Conservation (phyloP, 2,113 vertebrate genomes). For the Herpetotheres cachinnans region DNA sequence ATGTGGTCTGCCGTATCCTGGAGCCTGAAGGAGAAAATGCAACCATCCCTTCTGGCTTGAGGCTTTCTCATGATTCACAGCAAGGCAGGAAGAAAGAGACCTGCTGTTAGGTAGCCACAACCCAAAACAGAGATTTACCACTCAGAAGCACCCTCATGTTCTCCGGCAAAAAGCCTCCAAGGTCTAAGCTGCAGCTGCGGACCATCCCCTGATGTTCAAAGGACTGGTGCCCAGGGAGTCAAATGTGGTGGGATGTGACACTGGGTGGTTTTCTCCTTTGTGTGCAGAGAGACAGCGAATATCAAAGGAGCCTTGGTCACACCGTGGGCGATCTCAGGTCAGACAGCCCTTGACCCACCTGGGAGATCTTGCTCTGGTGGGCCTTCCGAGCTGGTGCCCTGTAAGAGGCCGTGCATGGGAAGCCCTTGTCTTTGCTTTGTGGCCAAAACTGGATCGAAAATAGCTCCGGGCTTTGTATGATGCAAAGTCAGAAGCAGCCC, state of each 20-base stretch:
- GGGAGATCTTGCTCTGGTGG: neutral
- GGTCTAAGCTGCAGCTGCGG: neutral
- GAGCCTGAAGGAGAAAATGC: neutral
- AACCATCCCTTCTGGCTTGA: neutral
- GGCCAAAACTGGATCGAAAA: neutral
- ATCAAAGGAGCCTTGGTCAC: neutral
- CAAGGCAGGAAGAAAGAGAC: neutral
- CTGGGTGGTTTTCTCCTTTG: neutral
- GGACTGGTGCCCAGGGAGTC: neutral
- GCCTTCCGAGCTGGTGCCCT: neutral
- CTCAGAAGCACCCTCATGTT: neutral
- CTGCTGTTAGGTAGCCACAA: neutral
- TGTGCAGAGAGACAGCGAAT: accelerated
- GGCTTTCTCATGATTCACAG: neutral
- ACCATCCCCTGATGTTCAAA: neutral
- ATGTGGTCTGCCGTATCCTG: neutral
- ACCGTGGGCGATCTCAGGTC: accelerated
- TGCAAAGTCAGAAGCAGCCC: slow-evolving; percentile 1
- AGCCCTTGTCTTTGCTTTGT: neutral
- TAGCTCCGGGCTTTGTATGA: neutral
- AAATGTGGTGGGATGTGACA: neutral
- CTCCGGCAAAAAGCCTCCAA: neutral
- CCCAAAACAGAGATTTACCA: neutral
- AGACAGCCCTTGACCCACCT: neutral
- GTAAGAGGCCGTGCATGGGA: accelerated